Conservation (phyloP, 2,797 vertebrate genomes). For the Rhynchotus rufescens region DNA sequence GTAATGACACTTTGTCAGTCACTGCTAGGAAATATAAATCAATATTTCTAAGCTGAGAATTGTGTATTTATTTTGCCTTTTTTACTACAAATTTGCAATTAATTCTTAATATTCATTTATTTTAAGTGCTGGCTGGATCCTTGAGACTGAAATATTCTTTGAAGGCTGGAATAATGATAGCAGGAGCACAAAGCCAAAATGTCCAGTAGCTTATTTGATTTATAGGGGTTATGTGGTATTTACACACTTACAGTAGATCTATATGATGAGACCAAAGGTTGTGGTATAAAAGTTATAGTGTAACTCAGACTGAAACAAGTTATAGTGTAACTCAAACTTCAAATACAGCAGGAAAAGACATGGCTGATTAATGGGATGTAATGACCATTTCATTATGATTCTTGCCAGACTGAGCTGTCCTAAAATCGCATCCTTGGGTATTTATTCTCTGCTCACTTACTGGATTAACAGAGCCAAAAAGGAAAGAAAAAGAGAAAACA, state of each 20-base stretch:
- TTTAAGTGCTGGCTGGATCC: not conserved
- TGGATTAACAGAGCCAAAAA: not conserved
- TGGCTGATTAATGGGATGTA: not conserved
- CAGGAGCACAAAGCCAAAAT: not conserved
- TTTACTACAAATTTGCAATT: not conserved
- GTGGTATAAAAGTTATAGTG: not conserved
- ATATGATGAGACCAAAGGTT: not conserved
- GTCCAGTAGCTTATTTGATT: not conserved
- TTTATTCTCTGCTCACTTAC: not conserved
- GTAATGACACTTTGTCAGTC: not conserved
- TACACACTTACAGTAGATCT: not conserved
- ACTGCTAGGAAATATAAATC: not conserved
- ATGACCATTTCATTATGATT: not conserved
- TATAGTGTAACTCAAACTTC: not conserved
- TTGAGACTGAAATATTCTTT: not conserved
- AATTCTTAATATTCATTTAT: constrained; percentile 24
- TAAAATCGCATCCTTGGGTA: not conserved
- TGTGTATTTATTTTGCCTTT: not conserved
- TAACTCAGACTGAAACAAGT: not conserved
- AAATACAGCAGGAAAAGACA: not conserved
- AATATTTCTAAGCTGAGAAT: not conserved
- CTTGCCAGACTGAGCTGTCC: not conserved
- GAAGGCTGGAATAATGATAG: not conserved
- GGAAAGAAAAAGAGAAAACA: not conserved
- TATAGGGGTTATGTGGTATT: not conserved